Conservation (phyloP, 2,888 invertebrate genomes). For the Caprella mutica region DNA sequence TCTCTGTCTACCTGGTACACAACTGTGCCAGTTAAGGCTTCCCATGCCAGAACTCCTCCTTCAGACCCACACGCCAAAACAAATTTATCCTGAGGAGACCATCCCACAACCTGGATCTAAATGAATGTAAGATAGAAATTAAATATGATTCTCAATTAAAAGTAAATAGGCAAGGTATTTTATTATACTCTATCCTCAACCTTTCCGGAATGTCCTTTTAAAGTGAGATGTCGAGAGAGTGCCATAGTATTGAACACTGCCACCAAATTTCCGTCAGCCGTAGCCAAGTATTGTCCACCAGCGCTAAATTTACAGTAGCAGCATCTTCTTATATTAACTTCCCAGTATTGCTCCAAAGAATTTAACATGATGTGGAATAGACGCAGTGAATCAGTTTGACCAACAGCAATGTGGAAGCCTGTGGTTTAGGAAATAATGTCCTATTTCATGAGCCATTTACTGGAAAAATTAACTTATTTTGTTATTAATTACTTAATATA, state of each 20-base stretch:
- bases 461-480: neutral
- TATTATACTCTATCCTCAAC: too few species aligned
- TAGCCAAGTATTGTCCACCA: constrained; percentile 80
- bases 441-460: neutral
- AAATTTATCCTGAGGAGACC: constrained; percentile 64
- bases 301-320: constrained; percentile 66
- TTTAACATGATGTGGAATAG: constrained; percentile 79
- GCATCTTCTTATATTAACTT: constrained; percentile 64
- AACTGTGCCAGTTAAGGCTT: constrained; percentile 49
- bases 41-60: constrained; percentile 87
- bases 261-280: constrained; percentile 73
- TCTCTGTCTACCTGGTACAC: constrained; percentile 18
- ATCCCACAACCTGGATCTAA: constrained; percentile 52
- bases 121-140: too few species aligned
- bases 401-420: constrained; percentile 73
- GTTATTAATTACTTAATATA: neutral
- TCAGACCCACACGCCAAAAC: constrained; percentile 76
- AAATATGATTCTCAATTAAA: neutral
- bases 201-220: constrained; percentile 49
- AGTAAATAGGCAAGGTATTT: too few species aligned
- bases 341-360: constrained; percentile 58
- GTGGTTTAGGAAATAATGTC: neutral
- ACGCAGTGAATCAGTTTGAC: constrained; percentile 80
- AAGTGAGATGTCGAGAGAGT: constrained; percentile 58
- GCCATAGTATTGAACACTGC: constrained; percentile 71